Base-by-base conservation (phyloP, 2,888 invertebrate genomes). In the Cantharis rufa region DNA sequence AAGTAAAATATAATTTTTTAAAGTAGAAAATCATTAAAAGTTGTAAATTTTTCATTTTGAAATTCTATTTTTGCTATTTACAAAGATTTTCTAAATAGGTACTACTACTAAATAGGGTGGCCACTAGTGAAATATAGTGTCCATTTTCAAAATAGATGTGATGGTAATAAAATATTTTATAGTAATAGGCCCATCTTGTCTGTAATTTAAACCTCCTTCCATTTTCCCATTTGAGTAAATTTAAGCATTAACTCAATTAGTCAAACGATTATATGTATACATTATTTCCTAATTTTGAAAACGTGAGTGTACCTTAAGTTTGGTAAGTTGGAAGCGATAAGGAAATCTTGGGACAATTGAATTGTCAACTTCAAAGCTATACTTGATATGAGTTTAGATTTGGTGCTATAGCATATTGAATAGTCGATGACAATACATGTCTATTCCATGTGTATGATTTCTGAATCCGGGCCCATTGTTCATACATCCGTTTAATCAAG, bases 281-380 rank as follows among this genome's bases (percentile, higher is more conserved):
- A 66, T 77, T 69, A 69, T 73, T 74, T 77, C 77, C 77, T 77
- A 74, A 77, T 77, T 77, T 76, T 70, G 18, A 69, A 76, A 72
- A 76, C 68, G 48, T 70, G 71, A 28, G 62, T 71, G 72, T 62
- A 73, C 68, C 73, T 73, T 62, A 71, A 73, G 66, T 62, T 74
- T 69, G 69, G 62, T 62, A 70, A 76, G 69, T 76, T 69, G 24
- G 72, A 73, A 62, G 76, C 71, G 79, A 79, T 79, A 81, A 82
- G 83, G 83, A 84, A 82, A 83, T 83, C 85, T 83, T 82, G 79
- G 85, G 84, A 86, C 86, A 86, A 86, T 86, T 86, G 85, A 82
- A 85, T 86, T 86, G 86, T 86, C 86, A 86, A 85, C 85, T 86
- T 86, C 86, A 86, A 86, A 86, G 86, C 85, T 84, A 84, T 83